These are phyloP conservation scores for Amorpha juglandis DNA, from an alignment of 2,888 invertebrate species.

Conservation along the genomic window DNA sequence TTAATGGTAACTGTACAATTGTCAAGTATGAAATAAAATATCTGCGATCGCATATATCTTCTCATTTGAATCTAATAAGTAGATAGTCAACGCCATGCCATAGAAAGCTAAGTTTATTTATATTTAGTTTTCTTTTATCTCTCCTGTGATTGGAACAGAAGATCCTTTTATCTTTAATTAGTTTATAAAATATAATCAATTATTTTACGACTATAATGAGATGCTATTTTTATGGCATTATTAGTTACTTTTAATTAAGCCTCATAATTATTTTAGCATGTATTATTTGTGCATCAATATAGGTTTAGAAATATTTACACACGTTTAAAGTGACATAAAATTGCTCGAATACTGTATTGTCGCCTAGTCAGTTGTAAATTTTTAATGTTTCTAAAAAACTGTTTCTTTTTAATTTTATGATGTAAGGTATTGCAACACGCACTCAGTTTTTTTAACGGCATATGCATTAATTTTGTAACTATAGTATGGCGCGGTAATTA, in stretches of 20 bases:
- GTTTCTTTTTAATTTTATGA: constrained; percentile 1
- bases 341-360: constrained; percentile 21
- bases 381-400: constrained; percentile 7
- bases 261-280: background rate
- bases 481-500: background rate
- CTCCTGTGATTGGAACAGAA: no score
- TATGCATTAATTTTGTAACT: background rate
- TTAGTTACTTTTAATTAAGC: constrained; percentile 3
- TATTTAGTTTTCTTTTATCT: background rate
- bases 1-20: no score
- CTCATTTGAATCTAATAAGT: background rate
- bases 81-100: background rate
- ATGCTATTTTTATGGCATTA: background rate
- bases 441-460: background rate
- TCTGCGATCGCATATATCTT: background rate
- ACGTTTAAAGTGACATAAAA: constrained; percentile 16
- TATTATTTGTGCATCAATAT: background rate
- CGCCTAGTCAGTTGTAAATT: constrained; percentile 20
- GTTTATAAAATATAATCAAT: background rate
- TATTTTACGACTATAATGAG: background rate
- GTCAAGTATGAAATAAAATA: no score
- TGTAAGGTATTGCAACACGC: background rate
- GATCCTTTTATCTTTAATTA: background rate
- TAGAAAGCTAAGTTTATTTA: constrained; percentile 4
- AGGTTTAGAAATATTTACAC: background rate